A percentile compares a stretch with the other conserved stretches of the same genome.
Conservation (phyloP, 2,113 vertebrate species). For the Microtus montanus region DNA sequence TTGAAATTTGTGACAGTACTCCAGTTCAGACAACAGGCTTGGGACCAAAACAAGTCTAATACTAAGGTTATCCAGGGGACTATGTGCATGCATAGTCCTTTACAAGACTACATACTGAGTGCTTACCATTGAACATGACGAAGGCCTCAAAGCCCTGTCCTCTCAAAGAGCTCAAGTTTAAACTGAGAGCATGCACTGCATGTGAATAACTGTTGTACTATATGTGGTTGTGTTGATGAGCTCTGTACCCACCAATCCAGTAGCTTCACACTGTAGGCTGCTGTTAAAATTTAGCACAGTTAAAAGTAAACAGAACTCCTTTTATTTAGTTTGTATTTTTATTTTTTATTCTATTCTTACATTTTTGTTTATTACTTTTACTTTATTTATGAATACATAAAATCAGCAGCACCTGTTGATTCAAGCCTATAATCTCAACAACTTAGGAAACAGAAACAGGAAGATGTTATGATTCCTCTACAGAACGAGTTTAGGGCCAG, state of each 20-base stretch:
- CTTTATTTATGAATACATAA: not conserved
- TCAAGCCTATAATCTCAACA: not conserved
- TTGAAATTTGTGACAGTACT: not conserved
- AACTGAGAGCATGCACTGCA: not conserved
- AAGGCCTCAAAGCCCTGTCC: not conserved
- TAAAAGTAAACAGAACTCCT: not conserved
- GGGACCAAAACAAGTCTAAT: not conserved
- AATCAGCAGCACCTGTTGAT: not conserved
- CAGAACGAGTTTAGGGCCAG: not conserved
- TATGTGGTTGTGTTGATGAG: too few species aligned
- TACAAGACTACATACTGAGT: not conserved
- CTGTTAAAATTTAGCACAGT: not conserved
- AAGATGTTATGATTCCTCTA: not conserved
- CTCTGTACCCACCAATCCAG: fast-evolving
- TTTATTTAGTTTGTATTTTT: not conserved
- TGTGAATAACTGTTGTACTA: fast-evolving
- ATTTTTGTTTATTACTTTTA: not conserved
- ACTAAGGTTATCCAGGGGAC: not conserved
- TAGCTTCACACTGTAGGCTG: not conserved
- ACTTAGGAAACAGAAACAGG: not conserved
- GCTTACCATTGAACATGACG: not conserved
- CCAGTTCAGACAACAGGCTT: not conserved
- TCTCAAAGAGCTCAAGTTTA: not conserved
- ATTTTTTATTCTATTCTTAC: not conserved
- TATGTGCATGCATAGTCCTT: fast-evolving